A percentile compares a stretch with the other conserved stretches of the same genome.
Conservation (phyloP, 2,888 invertebrate genomes). For the Eutolmus rufibarbis region DNA sequence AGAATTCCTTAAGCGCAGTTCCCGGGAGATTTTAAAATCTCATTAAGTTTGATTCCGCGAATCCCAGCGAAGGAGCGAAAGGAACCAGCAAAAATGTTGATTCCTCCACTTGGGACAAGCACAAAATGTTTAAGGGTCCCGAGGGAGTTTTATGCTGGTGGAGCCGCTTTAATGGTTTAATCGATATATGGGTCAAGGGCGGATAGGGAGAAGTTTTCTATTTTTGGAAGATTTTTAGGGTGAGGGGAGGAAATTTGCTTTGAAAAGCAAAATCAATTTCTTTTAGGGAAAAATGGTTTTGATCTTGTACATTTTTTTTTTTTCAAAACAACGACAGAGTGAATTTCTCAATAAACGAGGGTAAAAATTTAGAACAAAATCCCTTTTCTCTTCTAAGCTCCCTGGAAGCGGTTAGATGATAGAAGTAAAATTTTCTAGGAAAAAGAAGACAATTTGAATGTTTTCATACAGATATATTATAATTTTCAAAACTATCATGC, state of each 20-base stretch:
- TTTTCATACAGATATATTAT: too few relatives aligned
- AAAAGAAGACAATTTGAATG: too few relatives aligned
- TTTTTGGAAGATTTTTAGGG: not conserved
- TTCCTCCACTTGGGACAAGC: not conserved
- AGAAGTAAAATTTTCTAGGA: not conserved
- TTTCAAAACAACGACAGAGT: not conserved
- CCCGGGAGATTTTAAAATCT: conserved; percentile 27
- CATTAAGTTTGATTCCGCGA: conserved; percentile 32
- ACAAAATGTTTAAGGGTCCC: not conserved
- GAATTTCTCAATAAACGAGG: not conserved
- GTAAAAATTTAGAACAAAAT: not conserved
- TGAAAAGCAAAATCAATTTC: not conserved
- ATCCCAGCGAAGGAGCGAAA: not conserved
- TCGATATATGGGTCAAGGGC: conserved; percentile 26
- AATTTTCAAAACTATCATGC: too few relatives aligned
- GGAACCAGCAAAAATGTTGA: not conserved
- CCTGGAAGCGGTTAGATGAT: not conserved
- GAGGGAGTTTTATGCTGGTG: not conserved
- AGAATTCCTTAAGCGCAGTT: conserved; percentile 3
- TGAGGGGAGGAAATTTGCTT: not conserved
- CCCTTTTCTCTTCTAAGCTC: too few relatives aligned
- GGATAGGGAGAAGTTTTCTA: not conserved
- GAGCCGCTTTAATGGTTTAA: conserved; percentile 17
- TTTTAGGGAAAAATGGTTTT: not conserved
- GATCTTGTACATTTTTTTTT: not conserved